Evolutionary conservation across 2,113 vertebrate species (phyloP), one percentile per base, ranked within the genome.

Genomic region (Thryonomys swinderianus): DNA sequence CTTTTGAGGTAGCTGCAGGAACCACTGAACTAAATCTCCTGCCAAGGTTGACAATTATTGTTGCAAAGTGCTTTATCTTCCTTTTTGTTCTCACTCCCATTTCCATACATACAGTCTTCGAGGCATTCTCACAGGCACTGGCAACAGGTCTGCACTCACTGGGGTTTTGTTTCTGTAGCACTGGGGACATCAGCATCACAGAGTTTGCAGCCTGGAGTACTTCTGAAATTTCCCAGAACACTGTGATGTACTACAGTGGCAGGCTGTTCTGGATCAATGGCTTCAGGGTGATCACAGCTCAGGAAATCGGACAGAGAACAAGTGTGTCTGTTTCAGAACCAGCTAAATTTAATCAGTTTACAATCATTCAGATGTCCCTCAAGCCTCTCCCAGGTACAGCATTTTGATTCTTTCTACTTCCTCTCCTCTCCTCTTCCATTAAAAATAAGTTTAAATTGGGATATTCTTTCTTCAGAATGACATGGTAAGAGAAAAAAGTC

Each of bases 181-280:
- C 81, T 67, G 86, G 45, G 74, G 93, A 94, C 21, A n/a, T 48
- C 32, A 12, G 84, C 2, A 1, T 98, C 93, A 98, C 81, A 32
- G 97, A 98, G 88, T 98, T 98, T 93, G 86, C 97, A 85, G 97
- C 90, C 86, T 99, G 98, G 98, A 98, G 98, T 73, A 97, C 96
- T 94, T 98, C 98, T 16, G 96, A 98, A 88, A 96, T 98, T 94
- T 98, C 97, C 76, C 97, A 96, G 76, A 94, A 97, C 92, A 67
- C 95, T 7, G 69, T 99, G 85, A 94, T 97, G 69, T 98, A 98
- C 85, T 98, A 98, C 90, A 98, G 98, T 21, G 97, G 98, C 53
- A 97, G 96, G 17, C 95, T 99, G 3, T 98, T 99, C 93, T 99
- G 98, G 98, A 98, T 99, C 93, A 98, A 98, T 81, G 96, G 87